Base-by-base conservation (phyloP, 2,797 vertebrate species). In the Amphiprion clarkii region DNA sequence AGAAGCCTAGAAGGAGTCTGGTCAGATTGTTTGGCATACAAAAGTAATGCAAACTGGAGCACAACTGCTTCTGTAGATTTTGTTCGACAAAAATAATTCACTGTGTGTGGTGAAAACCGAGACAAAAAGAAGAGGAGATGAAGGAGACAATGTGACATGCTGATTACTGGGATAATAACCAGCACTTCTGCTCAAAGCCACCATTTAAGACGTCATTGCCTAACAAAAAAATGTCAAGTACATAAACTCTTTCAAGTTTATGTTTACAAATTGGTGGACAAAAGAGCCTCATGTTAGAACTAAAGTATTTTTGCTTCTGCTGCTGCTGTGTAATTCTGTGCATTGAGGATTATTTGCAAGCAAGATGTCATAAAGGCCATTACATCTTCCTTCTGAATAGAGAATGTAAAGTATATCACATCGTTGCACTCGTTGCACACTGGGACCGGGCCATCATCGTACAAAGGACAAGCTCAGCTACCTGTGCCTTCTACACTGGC, bases 1-100 rank as follows among this genome's bases (percentile, higher is more conserved):
- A 78, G 33, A 69, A 71, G 66, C 65, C 44, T 39, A 58, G 17
- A 23, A 55, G 67, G 65, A 85, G 75, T 36, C 44, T 78, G 54
- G 69, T 69, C 54, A 69, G 74, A 85, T 29, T 42, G 52, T 77
- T 68, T 74, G 36, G 44, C 2, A 0, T 53, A 8, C 52, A 61
- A 69, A 81, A 60, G 49, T 75, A 59, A 56, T 14, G 31, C 23
- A 40, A n/a, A 23, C 57, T 46, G 19, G 31, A 66, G 54, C 64
- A 44, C 73, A 71, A 31, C 17, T 39, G 60, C 69, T 74, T 44
- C 74, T 64, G 60, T 46, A 62, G 62, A n/a, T 66, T 59, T n/a
- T 25, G 17, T 51, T 52, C 40, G 52, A 10, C 6, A 44, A 74
- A 65, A 62, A 58, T 17, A 42, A 76, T 55, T 17, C 19, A 25